These are phyloP conservation scores for Nebria brevicollis DNA, from an alignment of 2,888 invertebrate species.

Conservation along the genomic window DNA sequence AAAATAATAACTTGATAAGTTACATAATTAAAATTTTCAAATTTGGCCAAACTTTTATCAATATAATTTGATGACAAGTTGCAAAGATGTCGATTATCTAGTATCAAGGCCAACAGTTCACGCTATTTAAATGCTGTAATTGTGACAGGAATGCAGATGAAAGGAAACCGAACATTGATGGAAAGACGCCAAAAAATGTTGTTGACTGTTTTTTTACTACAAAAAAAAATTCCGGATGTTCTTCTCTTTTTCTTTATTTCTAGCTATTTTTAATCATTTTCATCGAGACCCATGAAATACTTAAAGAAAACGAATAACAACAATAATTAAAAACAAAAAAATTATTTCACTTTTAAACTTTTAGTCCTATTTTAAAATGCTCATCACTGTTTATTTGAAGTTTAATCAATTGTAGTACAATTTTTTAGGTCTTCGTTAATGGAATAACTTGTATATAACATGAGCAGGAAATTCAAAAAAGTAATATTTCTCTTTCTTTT, in stretches of 20 bases:
- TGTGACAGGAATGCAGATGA: conserved; percentile 19
- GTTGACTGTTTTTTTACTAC: conserved; percentile 27
- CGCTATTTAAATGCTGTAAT: not conserved
- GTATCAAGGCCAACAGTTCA: not conserved
- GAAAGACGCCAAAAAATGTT: conserved; percentile 39
- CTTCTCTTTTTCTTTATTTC: conserved; percentile 6
- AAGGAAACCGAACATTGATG: conserved; percentile 36
- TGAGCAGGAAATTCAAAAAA: not conserved
- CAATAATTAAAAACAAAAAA: not conserved
- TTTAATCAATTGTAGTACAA: too few species aligned
- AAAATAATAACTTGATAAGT: too few species aligned
- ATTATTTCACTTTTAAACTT: too few species aligned
- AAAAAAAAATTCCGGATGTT: conserved; percentile 19
- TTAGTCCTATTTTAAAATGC: too few species aligned
- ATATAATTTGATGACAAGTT: not conserved
- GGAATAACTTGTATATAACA: not conserved
- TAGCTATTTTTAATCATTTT: not conserved
- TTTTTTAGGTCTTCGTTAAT: not conserved
- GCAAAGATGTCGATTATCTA: not conserved
- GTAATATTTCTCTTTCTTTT: not conserved
- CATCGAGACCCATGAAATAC: not conserved
- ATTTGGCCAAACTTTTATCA: not conserved
- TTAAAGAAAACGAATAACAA: not conserved
- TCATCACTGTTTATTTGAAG: too few species aligned
- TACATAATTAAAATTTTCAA: too few species aligned